Conservation (phyloP, 2,797 vertebrate species). For the Gymnodraco acuticeps region DNA sequence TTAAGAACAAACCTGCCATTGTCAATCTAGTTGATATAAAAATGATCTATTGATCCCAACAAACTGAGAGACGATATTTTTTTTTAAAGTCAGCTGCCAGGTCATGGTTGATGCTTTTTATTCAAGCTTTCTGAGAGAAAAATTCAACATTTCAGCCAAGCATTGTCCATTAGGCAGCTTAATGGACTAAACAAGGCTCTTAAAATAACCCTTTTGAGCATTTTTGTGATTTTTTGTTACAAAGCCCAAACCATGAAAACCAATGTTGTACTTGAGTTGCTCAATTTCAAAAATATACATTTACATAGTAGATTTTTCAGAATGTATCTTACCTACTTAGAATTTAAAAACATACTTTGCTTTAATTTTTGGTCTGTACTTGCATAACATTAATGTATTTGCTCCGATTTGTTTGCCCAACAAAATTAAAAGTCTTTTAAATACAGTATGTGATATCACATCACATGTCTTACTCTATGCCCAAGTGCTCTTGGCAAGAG, state of each 20-base stretch:
- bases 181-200: background rate
- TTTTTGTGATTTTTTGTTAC: background rate
- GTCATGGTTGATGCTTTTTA: background rate
- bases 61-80: background rate
- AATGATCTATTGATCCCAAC: background rate
- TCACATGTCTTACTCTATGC: conserved; percentile 25
- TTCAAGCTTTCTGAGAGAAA: background rate
- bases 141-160: background rate
- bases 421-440: conserved; percentile 2
- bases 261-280: background rate
- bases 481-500: conserved; percentile 37
- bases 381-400: conserved; percentile 1
- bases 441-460: conserved; percentile 31
- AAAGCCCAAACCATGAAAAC: background rate
- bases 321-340: background rate
- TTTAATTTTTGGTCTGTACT: background rate
- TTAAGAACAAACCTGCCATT: too few relatives aligned
- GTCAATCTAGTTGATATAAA: too few relatives aligned
- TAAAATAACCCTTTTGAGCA: background rate
- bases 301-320: background rate
- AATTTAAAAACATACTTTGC: background rate
- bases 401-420: background rate
- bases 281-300: background rate
- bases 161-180: background rate
- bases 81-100: background rate